These are phyloP conservation scores for Sialis lutaria DNA, from an alignment of 2,888 invertebrate genomes.

Conservation along the genomic window DNA sequence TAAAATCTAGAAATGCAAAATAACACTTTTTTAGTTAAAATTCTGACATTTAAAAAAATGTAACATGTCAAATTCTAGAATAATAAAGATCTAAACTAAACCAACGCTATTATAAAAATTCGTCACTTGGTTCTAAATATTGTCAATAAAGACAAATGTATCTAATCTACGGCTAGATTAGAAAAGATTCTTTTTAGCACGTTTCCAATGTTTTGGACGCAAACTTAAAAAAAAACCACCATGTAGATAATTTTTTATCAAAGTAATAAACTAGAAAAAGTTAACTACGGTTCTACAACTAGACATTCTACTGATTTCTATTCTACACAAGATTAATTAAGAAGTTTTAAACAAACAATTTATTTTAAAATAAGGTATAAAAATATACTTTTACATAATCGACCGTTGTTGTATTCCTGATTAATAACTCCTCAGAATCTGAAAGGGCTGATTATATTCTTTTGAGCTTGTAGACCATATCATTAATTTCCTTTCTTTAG, in stretches of 20 bases:
- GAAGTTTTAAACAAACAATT: background rate
- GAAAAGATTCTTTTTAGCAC: background rate
- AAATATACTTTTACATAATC: background rate
- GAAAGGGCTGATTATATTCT: background rate
- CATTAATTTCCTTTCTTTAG: no score
- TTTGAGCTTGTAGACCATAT: no score
- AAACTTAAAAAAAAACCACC: background rate
- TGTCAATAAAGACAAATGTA: background rate
- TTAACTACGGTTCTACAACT: background rate
- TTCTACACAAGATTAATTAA: background rate
- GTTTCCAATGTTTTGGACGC: background rate
- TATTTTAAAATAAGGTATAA: background rate
- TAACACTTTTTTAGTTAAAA: background rate
- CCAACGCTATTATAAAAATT: background rate
- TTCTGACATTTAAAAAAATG: background rate
- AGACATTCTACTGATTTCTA: background rate
- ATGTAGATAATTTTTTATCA: background rate
- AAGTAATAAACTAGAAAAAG: background rate
- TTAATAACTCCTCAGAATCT: background rate
- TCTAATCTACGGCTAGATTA: no score
- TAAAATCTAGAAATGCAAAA: constrained; percentile 65
- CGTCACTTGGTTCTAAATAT: background rate
- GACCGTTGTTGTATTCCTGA: background rate
- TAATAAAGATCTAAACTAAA: background rate
- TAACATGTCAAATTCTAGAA: background rate